Conservation (phyloP, 2,797 vertebrate genomes). For the Gymnothorax javanicus region DNA sequence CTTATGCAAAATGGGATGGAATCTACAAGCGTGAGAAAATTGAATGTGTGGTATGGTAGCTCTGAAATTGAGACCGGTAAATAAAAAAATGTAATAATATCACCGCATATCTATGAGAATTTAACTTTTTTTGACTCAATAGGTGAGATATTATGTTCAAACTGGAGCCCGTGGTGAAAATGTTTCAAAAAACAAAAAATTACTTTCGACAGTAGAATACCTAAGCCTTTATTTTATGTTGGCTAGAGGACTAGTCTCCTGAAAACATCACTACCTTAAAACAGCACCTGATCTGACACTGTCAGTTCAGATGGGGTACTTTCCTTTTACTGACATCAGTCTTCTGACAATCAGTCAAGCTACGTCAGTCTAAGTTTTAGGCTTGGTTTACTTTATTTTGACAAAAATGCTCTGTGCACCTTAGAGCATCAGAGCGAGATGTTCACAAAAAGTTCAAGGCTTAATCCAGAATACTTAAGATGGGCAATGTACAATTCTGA, state of each 20-base stretch:
- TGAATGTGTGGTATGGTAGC: background rate
- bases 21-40: slow-evolving; percentile 1
- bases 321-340: background rate
- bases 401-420: background rate
- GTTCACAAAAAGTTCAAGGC: background rate
- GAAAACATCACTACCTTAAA: background rate
- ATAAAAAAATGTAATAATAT: slow-evolving; percentile 20
- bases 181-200: no score
- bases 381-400: background rate
- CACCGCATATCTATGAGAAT: slow-evolving; percentile 9
- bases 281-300: background rate
- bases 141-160: background rate
- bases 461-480: background rate
- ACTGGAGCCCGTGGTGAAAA: background rate
- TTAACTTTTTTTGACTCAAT: background rate
- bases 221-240: background rate
- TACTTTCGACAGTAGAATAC: background rate
- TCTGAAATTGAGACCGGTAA: background rate
- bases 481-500: background rate
- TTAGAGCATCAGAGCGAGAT: background rate
- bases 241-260: background rate
- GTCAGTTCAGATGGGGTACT: background rate
- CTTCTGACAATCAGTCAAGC: background rate
- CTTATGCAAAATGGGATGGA: slow-evolving; percentile 39
- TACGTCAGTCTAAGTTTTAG: background rate